These are phyloP conservation scores for Venturia canescens DNA, from an alignment of 1,140 invertebrate genomes.

Conservation along the genomic window DNA sequence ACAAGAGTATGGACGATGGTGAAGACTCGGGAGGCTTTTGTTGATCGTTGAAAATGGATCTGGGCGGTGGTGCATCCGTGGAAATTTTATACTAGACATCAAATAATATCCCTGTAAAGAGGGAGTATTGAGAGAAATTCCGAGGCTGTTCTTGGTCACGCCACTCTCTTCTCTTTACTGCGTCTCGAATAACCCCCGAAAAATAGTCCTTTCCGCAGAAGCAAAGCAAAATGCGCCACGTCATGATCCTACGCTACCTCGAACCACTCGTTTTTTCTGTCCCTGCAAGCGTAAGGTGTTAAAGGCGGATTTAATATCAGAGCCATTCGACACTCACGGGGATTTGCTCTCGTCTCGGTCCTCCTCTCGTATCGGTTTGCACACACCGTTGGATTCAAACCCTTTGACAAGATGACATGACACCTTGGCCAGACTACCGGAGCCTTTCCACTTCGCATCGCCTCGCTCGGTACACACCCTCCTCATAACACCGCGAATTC, in stretches of 20 bases:
- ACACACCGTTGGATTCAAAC: constrained; percentile 13
- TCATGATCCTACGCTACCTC: background rate
- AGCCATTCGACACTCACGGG: constrained; percentile 62
- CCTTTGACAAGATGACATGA: constrained; percentile 58
- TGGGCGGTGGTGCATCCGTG: background rate
- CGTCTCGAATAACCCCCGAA: background rate
- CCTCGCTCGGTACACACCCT: background rate
- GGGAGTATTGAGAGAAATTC: background rate
- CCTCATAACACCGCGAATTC: background rate
- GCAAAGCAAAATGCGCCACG: background rate
- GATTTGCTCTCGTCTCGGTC: constrained; percentile 57
- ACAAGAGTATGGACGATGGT: background rate
- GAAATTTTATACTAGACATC: background rate
- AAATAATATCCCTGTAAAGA: too few relatives aligned
- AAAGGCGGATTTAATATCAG: constrained; percentile 69
- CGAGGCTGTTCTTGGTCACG: background rate
- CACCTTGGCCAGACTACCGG: constrained; percentile 48
- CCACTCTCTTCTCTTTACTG: background rate
- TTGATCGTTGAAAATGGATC: background rate
- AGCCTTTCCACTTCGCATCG: background rate
- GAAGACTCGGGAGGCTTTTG: background rate
- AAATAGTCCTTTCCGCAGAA: background rate
- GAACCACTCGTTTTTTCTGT: background rate
- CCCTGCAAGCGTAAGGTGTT: constrained; percentile 56
- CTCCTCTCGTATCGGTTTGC: constrained; percentile 62